Evolutionary conservation across 2,888 invertebrate genomes (phyloP).

Genomic region (Mesoligia furuncula): DNA sequence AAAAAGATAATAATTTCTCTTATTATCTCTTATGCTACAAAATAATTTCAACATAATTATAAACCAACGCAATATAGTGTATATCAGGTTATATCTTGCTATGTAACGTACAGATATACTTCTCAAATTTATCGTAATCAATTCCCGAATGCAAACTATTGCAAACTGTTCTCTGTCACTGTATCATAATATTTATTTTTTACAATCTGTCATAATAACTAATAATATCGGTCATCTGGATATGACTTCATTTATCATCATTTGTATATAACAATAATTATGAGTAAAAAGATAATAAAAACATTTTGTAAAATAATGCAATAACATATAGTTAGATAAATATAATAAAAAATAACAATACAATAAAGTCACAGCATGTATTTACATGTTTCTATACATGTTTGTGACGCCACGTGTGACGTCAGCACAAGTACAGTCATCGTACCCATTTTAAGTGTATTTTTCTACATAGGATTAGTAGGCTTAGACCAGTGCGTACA

Average conservation of each 20-base stretch:
- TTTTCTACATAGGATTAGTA: conserved; percentile 78
- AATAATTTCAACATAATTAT: conserved; percentile 64
- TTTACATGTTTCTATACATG: conserved; percentile 76
- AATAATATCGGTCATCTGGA: conserved; percentile 81
- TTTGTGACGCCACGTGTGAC: conserved; percentile 71
- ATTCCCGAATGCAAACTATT: conserved; percentile 84
- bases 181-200: conserved; percentile 61
- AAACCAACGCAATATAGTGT: conserved; percentile 66
- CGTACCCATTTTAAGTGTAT: conserved; percentile 84
- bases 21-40: conserved; percentile 81
- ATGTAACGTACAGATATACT: conserved; percentile 72
- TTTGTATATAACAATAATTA: conserved; percentile 81
- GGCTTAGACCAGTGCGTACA: conserved; percentile 75
- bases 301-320: conserved; percentile 74
- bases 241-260: conserved; percentile 81
- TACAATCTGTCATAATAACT: conserved; percentile 73
- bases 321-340: conserved; percentile 64
- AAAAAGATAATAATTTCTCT: conserved; percentile 75
- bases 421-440: conserved; percentile 74
- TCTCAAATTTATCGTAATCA: conserved; percentile 76
- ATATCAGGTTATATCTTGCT: conserved; percentile 65
- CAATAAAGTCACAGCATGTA: conserved; percentile 85
- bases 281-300: conserved; percentile 71
- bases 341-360: conserved; percentile 83
- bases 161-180: conserved; percentile 71